Base-by-base conservation (phyloP, 2,113 vertebrate species). In the Seriola rivoliana region DNA sequence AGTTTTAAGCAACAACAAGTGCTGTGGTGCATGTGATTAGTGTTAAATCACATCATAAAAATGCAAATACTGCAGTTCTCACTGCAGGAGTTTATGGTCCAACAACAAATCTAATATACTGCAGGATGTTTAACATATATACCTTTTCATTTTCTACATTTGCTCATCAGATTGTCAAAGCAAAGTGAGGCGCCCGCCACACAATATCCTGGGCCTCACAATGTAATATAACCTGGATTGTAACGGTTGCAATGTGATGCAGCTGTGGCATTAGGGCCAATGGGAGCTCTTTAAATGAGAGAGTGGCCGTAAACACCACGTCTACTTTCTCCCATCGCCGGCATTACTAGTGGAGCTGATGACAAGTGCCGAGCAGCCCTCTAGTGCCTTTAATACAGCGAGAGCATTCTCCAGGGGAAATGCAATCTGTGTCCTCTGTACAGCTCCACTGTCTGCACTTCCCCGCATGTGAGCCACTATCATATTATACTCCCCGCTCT, bases 361-460 rank as follows among this genome's bases (percentile, higher is more conserved):
- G 88, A 92, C 89, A 89, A 89, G 88, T 84, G 84, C 68, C 62
- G 84, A 82, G 89, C 85, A 86, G 78, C 80, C 85, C 85, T 89
- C 86, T 70, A 84, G 82, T 93, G 92, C 72, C 88, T 91, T 91
- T 92, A 91, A 91, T 88, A 89, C 88, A 85, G 86, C 87, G 44
- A 44, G 78, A 91, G 85, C 80, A 57, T 87, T 78, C 92, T 91
- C 89, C 74, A 48, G 93, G 88, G 90, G 90, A 75, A 85, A 86
- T 81, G 89, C 91, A 93, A 94, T 94, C 91, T 91, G 89, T 85
- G 88, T 90, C 90, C 90, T 90, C 85, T 75, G 82, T 1, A 62
- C 88, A 83, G 91, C 92, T 91, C 88, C 89, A 82, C 92, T 78
- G 90, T 83, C 90, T 86, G 90, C 85, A 84, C 90, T 85, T 88